Conservation (phyloP, 2,888 invertebrate species). For the Matsumyia berberina region DNA sequence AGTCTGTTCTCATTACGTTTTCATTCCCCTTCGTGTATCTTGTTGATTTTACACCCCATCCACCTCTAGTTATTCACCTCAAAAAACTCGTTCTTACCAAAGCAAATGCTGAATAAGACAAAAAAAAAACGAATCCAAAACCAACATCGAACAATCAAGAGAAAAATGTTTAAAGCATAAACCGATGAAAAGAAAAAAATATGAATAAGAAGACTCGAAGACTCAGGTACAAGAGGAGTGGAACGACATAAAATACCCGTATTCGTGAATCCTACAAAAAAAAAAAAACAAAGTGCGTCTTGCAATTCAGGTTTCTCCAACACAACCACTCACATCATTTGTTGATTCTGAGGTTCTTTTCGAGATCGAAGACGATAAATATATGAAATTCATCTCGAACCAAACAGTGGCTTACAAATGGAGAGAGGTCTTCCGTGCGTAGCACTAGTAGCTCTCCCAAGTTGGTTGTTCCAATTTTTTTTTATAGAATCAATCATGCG, state of each 20-base stretch:
- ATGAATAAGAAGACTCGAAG: neutral
- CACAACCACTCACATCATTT: conserved; percentile 4
- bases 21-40: neutral
- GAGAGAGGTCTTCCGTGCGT: conserved; percentile 27
- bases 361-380: conserved; percentile 7
- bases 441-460: conserved; percentile 46
- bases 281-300: conserved; percentile 32
- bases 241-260: conserved; percentile 1
- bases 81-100: conserved; percentile 29
- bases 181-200: conserved; percentile 33
- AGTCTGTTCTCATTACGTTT: conserved; percentile 20
- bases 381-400: conserved; percentile 20
- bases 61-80: conserved; percentile 39
- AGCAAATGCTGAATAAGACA: no score
- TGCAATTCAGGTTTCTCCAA: conserved; percentile 64
- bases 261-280: conserved; percentile 6
- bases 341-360: conserved; percentile 11
- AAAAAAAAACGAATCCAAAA: no score
- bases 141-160: conserved; percentile 23
- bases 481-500: conserved; percentile 38
- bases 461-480: conserved; percentile 48
- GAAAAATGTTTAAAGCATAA: conserved; percentile 34
- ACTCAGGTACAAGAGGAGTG: neutral
- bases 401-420: conserved; percentile 42
- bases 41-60: conserved; percentile 14